These are phyloP conservation scores for Neoniphon sammara DNA, from an alignment of 2,797 vertebrate species.

Conservation along the genomic window DNA sequence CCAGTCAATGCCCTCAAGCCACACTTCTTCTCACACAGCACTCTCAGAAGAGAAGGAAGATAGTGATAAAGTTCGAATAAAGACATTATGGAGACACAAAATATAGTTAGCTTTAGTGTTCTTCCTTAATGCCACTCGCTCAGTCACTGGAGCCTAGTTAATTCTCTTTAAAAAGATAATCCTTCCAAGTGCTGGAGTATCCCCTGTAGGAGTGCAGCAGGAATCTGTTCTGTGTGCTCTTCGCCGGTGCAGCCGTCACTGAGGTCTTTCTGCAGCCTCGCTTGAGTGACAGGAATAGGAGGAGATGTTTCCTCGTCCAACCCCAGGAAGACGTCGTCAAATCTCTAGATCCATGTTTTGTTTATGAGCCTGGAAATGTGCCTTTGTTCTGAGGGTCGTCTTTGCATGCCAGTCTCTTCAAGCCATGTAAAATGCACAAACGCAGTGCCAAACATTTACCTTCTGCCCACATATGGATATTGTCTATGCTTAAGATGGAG, in stretches of 20 bases:
- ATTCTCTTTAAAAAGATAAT: too few species aligned
- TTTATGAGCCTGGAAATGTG: slow-evolving; percentile 50
- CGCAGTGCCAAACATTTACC: slow-evolving; percentile 24
- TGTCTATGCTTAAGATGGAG: slow-evolving; percentile 34
- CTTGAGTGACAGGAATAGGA: not conserved
- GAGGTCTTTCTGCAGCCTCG: too few species aligned
- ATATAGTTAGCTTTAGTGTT: slow-evolving; percentile 12
- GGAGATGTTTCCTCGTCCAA: not conserved
- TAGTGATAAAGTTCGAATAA: not conserved
- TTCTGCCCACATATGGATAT: slow-evolving; percentile 30
- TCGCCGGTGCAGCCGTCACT: too few species aligned
- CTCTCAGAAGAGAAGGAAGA: not conserved
- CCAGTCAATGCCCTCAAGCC: not conserved
- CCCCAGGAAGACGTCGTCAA: slow-evolving; percentile 14
- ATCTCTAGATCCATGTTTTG: slow-evolving; percentile 44
- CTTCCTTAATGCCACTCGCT: slow-evolving; percentile 8
- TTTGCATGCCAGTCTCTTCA: slow-evolving; percentile 12
- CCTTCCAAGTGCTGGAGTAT: too few species aligned
- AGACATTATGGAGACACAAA: not conserved
- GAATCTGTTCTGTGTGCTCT: too few species aligned
- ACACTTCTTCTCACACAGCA: not conserved
- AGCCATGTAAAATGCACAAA: slow-evolving; percentile 29
- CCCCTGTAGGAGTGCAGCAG: too few species aligned
- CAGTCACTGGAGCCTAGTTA: too few species aligned
- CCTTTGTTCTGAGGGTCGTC: slow-evolving; percentile 3